Conservation (phyloP, 2,113 vertebrate genomes). For the Sorex fumeus region DNA sequence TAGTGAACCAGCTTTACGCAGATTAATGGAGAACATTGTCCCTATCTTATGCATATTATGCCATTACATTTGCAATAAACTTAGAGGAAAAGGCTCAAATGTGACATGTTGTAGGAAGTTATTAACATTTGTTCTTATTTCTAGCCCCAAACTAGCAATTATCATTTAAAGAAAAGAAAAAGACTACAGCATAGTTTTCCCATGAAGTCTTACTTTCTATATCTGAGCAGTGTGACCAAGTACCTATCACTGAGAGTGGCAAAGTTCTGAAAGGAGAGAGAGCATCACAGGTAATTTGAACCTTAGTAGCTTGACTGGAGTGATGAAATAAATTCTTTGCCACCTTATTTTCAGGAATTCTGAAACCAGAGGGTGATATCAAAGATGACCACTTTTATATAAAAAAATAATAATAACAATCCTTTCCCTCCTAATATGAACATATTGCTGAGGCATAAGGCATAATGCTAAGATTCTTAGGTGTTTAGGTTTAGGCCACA, state of each 20-base stretch:
- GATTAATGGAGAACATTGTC: conserved; percentile 56
- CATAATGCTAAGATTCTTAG: conserved; percentile 36
- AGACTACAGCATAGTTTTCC: background rate
- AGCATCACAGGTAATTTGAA: background rate
- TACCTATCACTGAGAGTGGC: background rate
- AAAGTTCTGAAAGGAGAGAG: background rate
- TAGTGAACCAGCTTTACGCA: conserved; percentile 78
- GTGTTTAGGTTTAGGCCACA: background rate
- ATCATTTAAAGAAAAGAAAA: background rate
- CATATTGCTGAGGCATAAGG: no score
- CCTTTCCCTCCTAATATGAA: background rate
- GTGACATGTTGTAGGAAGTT: conserved; percentile 8
- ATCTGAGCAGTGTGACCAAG: conserved; percentile 8
- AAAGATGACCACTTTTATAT: conserved; percentile 30
- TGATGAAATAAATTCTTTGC: background rate
- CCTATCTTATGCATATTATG: conserved; percentile 39
- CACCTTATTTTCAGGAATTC: conserved; percentile 58
- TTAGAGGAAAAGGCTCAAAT: conserved; percentile 52
- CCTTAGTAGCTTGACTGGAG: background rate
- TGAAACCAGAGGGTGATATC: conserved; percentile 53
- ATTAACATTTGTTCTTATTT: conserved; percentile 30
- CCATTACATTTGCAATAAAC: conserved; percentile 17
- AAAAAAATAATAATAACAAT: background rate
- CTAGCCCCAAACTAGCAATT: conserved; percentile 10
- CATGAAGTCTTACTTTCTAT: conserved; percentile 44